Evolutionary conservation across 2,888 invertebrate genomes (phyloP), one percentile per base, ranked within the genome.

Genomic region (Scaptomyza tumidula): DNA sequence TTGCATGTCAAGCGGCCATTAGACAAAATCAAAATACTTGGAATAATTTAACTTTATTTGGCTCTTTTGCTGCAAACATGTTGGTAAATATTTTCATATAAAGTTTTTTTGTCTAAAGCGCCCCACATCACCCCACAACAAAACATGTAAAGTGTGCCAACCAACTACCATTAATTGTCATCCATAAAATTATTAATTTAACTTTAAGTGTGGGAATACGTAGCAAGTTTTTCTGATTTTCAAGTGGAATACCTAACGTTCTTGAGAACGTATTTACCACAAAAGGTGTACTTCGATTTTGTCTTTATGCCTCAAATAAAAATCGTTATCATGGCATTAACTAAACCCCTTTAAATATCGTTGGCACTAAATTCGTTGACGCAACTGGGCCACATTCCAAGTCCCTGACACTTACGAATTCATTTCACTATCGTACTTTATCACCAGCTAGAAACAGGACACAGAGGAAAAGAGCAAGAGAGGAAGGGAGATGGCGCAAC

Each of bases 31-130:
- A 73, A 79, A 86, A 82, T 83, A 77, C 76, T 76, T 76, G 57
- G 78, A 75, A 85, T 83, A 86, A 84, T 84, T 85, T 86, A 85
- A 85, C 70, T 85, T 85, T 86, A 68, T 68, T 79, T 80, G 64
- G 65, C 78, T 71, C 75, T 67, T 50, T 67, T 68, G 62, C 56
- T 71, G 73, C 56, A 59, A 80, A 71, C 58, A 77, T 35, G n/a
- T 50, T 41, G 35, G 44, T 48, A 57, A 68, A 76, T 64, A 57
- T 64, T 69, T 62, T 50, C 31, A 56, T 39, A 67, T 31, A 41
- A 43, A 70, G 43, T 46, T 11, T 54, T 54, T n/a, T 19, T 14
- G 55, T 31, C 54, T 37, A 3, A 24, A 4, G 24, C n/a, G n/a
- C 7, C 37, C 7, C 7, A 6, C 7, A 7, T 6, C n/a, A 5